Evolutionary conservation across 1,140 invertebrate species (phyloP).

Genomic region (Leptinotarsa undecemlineata): DNA sequence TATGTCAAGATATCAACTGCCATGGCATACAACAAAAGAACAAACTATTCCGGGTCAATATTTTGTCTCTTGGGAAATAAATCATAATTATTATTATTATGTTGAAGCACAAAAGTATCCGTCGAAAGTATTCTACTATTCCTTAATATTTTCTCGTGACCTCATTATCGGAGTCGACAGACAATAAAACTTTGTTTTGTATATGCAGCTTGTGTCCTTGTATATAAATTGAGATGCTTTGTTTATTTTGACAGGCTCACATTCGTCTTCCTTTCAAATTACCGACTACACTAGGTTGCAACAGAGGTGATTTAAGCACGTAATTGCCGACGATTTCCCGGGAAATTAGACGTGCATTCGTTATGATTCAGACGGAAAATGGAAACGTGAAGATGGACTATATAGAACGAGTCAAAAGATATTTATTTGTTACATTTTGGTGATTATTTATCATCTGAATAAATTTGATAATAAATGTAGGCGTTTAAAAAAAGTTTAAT

Average conservation of each 20-base stretch:
- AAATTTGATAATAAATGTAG: no score
- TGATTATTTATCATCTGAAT: no score
- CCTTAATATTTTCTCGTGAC: neutral
- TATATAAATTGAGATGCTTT: slow-evolving; percentile 1
- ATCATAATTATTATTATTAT: no score
- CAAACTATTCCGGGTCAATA: no score
- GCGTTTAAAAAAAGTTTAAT: no score
- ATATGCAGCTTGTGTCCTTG: neutral
- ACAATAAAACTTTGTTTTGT: neutral
- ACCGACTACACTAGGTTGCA: neutral
- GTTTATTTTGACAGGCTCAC: slow-evolving; percentile 8
- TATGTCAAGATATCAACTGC: no score
- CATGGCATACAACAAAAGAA: no score
- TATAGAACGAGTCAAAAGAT: neutral
- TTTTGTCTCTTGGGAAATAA: no score
- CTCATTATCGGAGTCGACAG: neutral
- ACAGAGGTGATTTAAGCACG: neutral
- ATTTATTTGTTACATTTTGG: no score
- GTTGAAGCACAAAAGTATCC: neutral
- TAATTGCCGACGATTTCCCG: neutral
- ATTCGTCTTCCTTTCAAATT: neutral
- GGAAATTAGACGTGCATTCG: neutral
- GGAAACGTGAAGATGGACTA: neutral
- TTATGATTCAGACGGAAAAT: slow-evolving; percentile 2
- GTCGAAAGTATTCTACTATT: neutral